phyloP scores from a whole-genome alignment of 2,113 vertebrate species.

The Cyprinodon variegatus region DNA sequence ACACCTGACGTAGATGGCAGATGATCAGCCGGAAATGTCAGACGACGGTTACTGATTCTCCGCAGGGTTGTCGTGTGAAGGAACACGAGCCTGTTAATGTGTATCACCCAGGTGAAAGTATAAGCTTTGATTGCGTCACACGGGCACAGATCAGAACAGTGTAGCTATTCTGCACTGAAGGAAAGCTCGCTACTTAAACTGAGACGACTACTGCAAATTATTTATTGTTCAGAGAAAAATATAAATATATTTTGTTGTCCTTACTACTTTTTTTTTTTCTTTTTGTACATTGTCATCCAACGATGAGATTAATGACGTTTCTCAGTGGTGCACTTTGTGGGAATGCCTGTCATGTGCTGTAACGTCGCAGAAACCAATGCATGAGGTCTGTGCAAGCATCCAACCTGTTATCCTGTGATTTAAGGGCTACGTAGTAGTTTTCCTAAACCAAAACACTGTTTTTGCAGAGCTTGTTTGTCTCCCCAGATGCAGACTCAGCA shows the following conservation, averaged over 20 bases:
- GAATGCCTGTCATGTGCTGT: constrained; percentile 72
- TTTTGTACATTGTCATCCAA: constrained; percentile 36
- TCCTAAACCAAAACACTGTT: constrained; percentile 28
- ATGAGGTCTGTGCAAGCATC: constrained; percentile 67
- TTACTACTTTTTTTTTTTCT: constrained; percentile 31
- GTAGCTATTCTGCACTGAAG: constrained; percentile 45
- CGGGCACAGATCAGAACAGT: constrained; percentile 45
- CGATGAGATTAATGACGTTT: constrained; percentile 47
- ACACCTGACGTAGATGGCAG: constrained; percentile 41
- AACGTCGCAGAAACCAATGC: constrained; percentile 71
- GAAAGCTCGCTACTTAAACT: constrained; percentile 43
- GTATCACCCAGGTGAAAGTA: constrained; percentile 48
- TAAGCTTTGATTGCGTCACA: constrained; percentile 60
- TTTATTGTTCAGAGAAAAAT: constrained; percentile 48
- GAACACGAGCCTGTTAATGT: constrained; percentile 49
- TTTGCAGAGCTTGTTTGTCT: constrained; percentile 29
- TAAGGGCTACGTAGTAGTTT: constrained; percentile 66
- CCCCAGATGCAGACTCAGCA: constrained; percentile 34
- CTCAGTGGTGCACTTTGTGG: constrained; percentile 72
- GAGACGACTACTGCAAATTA: constrained; percentile 45
- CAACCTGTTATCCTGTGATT: constrained; percentile 55
- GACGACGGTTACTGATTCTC: constrained; percentile 45
- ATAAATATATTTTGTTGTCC: constrained; percentile 42
- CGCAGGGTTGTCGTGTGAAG: background rate
- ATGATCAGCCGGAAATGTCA: constrained; percentile 29